phyloP scores from a whole-genome alignment of 2,797 vertebrate genomes.

The Rhinophrynus dorsalis region DNA sequence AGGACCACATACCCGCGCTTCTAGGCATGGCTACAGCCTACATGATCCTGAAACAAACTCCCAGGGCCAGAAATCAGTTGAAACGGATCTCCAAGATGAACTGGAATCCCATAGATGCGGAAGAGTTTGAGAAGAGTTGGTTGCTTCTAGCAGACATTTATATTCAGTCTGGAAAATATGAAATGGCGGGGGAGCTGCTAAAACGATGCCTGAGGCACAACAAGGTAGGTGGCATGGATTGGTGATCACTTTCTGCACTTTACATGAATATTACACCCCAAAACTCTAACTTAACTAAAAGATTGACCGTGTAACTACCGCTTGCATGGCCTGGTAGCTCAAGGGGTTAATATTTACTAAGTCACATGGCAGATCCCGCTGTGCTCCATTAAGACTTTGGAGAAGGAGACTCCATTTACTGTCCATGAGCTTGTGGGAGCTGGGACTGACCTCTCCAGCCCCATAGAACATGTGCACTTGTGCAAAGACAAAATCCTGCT shows the following conservation, averaged over 20 bases:
- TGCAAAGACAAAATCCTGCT: too few species aligned
- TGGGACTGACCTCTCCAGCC: too few species aligned
- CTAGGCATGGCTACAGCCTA: slow-evolving; percentile 94
- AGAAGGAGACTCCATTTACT: too few species aligned
- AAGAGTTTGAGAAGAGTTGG: slow-evolving; percentile 98
- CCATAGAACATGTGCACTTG: too few species aligned
- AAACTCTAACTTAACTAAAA: background rate
- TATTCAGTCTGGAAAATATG: slow-evolving; percentile 94
- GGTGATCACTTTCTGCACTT: background rate
- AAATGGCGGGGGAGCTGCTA: slow-evolving; percentile 89
- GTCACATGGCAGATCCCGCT: too few species aligned
- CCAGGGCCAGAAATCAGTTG: slow-evolving; percentile 90
- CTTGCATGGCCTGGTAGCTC: too few species aligned
- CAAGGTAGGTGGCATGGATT: slow-evolving; percentile 70
- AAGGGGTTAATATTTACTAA: too few species aligned
- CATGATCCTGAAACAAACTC: slow-evolving; percentile 96
- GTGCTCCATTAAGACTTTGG: too few species aligned
- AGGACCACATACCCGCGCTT: slow-evolving; percentile 90
- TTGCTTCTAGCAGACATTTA: slow-evolving; percentile 95
- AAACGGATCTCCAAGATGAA: slow-evolving; percentile 95
- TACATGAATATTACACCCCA: background rate
- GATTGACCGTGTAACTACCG: too few species aligned
- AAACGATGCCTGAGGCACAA: slow-evolving; percentile 91
- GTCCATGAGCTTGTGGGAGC: too few species aligned
- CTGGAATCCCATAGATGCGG: slow-evolving; percentile 91